Base-by-base conservation (phyloP, 2,888 invertebrate species). In the Drosophila maculinotata region DNA sequence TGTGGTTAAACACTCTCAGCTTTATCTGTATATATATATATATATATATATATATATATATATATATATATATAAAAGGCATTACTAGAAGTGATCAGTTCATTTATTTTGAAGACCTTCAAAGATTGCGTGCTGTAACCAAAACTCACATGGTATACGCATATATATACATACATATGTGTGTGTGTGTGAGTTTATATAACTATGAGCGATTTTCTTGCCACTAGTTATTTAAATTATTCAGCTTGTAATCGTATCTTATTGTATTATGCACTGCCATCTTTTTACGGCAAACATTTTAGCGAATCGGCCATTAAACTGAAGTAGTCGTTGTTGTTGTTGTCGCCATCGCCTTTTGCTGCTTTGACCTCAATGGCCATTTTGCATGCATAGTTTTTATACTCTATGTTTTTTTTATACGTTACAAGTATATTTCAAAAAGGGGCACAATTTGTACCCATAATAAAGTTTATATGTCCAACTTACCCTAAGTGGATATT, bases 341-440 rank as follows among this genome's bases (percentile, higher is more conserved):
- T n/a, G n/a, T n/a, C n/a, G n/a, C n/a, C n/a, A n/a, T n/a, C n/a
- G n/a, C n/a, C n/a, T 67, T 47, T 69, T 73, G 56, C 58, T 52
- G 49, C 48, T 56, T 68, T 80, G 78, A 80, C 77, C 77, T 80
- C 74, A 77, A 80, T 81, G 76, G 48, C 57, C 57, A 51, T 65
- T 72, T 80, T 45, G 54, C 59, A 58, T 78, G 76, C 30, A 57
- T 56, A 38, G 26, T 35, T 35, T 36, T 25, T 17, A 54, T 62
- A 62, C 63, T 52, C 70, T 69, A 33, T 15, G 8, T 0, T 26
- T 17, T 0, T n/a, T n/a, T n/a, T n/a, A n/a, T n/a, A n/a, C n/a
- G n/a, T n/a, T n/a, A n/a, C n/a, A n/a, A n/a, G n/a, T n/a, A n/a
- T n/a, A n/a, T n/a, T n/a, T n/a, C n/a, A n/a, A n/a, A n/a, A n/a